Evolutionary conservation across 2,797 vertebrate species (phyloP).

Genomic region (Tamandua tetradactyla): DNA sequence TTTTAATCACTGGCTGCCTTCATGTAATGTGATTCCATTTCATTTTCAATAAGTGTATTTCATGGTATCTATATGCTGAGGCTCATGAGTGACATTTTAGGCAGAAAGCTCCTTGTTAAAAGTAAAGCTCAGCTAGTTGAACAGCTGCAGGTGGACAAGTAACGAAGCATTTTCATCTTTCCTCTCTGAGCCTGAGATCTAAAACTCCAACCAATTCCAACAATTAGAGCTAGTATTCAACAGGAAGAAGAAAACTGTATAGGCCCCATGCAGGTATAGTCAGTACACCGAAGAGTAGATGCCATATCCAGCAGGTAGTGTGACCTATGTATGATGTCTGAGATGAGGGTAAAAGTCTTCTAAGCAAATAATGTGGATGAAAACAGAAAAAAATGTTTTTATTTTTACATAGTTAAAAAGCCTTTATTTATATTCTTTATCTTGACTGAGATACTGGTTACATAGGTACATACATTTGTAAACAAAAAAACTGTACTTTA

Average conservation of each 20-base stretch:
- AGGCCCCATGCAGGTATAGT: background rate
- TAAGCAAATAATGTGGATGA: background rate
- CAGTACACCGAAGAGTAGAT: background rate
- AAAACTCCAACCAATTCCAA: slow-evolving; percentile 6
- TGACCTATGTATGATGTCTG: background rate
- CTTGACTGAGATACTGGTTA: background rate
- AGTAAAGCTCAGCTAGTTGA: background rate
- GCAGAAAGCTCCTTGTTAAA: background rate
- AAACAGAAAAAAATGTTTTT: background rate
- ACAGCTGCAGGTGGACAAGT: background rate
- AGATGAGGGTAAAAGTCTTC: background rate
- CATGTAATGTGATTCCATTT: background rate
- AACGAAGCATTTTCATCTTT: background rate
- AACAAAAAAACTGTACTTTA: background rate
- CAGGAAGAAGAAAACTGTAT: background rate
- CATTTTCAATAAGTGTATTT: background rate
- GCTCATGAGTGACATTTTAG: background rate
- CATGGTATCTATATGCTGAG: background rate
- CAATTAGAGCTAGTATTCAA: background rate
- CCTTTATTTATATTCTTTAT: background rate
- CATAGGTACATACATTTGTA: background rate
- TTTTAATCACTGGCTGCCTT: background rate
- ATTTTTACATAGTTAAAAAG: slow-evolving; percentile 32
- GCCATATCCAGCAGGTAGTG: too few relatives aligned
- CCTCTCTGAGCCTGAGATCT: background rate